Base-by-base conservation (phyloP, 37 sponge, comb jelly and placozoan species). In the Aplysina aerophoba region DNA sequence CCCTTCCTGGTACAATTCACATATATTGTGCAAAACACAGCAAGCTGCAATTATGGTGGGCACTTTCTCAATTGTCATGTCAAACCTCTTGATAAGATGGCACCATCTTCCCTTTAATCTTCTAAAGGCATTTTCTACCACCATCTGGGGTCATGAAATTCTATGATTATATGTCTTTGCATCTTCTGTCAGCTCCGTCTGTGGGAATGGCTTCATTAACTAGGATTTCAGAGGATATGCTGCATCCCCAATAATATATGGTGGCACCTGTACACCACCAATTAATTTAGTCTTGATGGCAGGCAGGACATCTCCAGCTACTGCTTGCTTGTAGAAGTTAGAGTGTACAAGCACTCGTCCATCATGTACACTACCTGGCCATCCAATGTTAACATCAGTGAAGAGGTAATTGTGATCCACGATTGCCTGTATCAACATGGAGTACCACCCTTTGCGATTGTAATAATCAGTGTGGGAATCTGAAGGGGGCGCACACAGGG, bases 291-390 rank as follows among this genome's bases (percentile, higher is more conserved):
- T 22, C 34, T 21, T 37, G n/a, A 3, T 44, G 8, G 2, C 12
- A 6, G 53, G 41, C 4, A 77, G 53, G 27, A 39, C 15, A 6
- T 6, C 24, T 19, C 27, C 27, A 22, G 37, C 5, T 21, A 55
- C 38, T 35, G 24, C 22, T 1, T 35, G n/a, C 4, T 4, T 77
- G 79, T 40, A 77, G 3, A 77, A 41, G 15, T 19, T 17, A 6
- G 79, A 77, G 24, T 54, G 41, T 40, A 24, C 79, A 40, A 77
- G 53, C 25, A 77, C 53, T 8, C 79, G 38, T 2, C 55, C 79
- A 69, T 69, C 28, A 69, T 69, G 71, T 69, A 69, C 71, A 30
- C 71, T 69, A 30, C 71, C 71, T 30, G 71, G 71, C 71, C 71
- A 69, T 28, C 71, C 71, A 69, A 69, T 69, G 27, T n/a, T n/a